Evolutionary conservation across 2,888 invertebrate species (phyloP).

Genomic region (Ernsta delagoae): DNA sequence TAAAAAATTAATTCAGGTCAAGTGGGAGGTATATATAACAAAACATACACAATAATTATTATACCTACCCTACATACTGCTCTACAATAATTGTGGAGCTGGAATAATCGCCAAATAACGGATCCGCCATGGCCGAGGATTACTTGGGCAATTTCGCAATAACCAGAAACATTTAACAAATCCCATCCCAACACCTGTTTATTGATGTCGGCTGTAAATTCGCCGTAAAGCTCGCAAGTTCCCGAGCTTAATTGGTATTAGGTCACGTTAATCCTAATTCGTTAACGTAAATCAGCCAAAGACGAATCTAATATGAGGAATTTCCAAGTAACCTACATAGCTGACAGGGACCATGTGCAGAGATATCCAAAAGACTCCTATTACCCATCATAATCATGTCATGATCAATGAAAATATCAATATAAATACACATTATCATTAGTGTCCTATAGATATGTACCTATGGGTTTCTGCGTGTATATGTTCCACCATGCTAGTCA

Average conservation of each 20-base stretch:
- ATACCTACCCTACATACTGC: background rate
- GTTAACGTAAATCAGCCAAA: background rate
- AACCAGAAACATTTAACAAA: constrained; percentile 36
- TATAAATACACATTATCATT: too few species aligned
- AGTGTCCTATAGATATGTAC: too few species aligned
- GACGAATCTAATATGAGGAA: background rate
- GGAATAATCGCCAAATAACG: constrained; percentile 22
- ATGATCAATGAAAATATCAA: too few species aligned
- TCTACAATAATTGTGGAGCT: constrained; percentile 4
- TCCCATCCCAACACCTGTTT: constrained; percentile 35
- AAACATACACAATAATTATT: too few species aligned
- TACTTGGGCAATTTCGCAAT: constrained; percentile 25
- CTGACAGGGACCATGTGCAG: too few species aligned
- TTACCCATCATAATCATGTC: too few species aligned
- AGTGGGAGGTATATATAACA: too few species aligned
- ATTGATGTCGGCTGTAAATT: constrained; percentile 33
- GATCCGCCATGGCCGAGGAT: constrained; percentile 12
- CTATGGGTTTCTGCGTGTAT: too few species aligned
- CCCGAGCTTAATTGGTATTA: constrained; percentile 28
- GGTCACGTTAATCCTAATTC: constrained; percentile 16
- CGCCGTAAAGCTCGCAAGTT: constrained; percentile 22
- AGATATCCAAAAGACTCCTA: too few species aligned
- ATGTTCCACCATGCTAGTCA: too few species aligned
- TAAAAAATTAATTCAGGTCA: too few species aligned
- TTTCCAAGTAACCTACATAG: too few species aligned